These are phyloP conservation scores for Stictonetta naevosa DNA, from an alignment of 2,113 vertebrate species.

Conservation along the genomic window DNA sequence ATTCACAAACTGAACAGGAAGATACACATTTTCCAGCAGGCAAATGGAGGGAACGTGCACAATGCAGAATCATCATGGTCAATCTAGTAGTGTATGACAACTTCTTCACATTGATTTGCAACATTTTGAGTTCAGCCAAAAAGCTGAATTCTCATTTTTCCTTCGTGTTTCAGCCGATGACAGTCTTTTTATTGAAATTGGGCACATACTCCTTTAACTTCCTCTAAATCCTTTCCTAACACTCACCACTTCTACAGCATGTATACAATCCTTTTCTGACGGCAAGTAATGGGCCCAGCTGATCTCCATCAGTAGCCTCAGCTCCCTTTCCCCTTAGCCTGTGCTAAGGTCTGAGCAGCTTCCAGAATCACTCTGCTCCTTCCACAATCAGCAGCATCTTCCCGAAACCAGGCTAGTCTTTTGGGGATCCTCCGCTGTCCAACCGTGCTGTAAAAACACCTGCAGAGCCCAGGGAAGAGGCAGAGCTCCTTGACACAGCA, in stretches of 20 bases:
- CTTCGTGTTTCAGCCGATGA: neutral
- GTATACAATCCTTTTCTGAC: neutral
- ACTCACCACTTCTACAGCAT: neutral
- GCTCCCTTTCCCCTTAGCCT: neutral
- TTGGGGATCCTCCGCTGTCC: too few species aligned
- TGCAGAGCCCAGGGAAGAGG: accelerated
- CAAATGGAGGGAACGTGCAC: neutral
- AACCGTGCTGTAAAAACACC: neutral
- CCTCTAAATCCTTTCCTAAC: neutral
- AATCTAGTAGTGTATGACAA: neutral
- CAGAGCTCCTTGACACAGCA: neutral
- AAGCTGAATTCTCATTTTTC: neutral
- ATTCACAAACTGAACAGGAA: neutral
- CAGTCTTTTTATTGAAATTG: neutral
- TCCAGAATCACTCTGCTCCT: accelerated
- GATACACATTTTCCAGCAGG: neutral
- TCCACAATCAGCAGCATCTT: neutral
- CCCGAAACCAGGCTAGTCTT: neutral
- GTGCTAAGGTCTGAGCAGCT: neutral
- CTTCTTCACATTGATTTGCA: neutral
- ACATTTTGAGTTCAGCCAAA: neutral
- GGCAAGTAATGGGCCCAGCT: neutral
- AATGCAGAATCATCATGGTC: neutral
- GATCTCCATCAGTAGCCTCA: accelerated
- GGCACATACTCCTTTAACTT: neutral